phyloP scores from a whole-genome alignment of 2,113 vertebrate species.

The Pavo muticus region DNA sequence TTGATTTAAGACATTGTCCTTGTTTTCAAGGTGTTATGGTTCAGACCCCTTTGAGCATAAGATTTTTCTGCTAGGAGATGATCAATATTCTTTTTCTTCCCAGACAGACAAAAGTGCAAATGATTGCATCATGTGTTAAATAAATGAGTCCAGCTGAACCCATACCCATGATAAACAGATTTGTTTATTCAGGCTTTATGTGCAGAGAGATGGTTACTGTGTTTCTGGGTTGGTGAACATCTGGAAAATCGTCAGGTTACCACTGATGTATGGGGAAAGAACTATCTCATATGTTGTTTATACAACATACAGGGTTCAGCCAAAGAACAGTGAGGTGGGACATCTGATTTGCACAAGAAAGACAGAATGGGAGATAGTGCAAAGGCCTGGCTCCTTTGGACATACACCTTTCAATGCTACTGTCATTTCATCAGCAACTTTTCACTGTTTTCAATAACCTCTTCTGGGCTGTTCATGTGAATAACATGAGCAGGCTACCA shows the following conservation, averaged over 20 bases:
- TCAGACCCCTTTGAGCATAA: background rate
- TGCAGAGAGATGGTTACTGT: background rate
- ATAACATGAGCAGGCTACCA: background rate
- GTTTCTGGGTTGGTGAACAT: background rate
- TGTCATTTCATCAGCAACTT: background rate
- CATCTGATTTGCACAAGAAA: background rate
- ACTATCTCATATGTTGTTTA: background rate
- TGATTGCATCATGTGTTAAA: background rate
- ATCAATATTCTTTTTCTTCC: background rate
- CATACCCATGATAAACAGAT: background rate
- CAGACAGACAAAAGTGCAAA: background rate
- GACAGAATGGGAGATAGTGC: background rate
- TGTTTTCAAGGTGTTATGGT: background rate
- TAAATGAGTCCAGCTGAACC: background rate
- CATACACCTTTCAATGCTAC: background rate
- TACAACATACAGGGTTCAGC: accelerated
- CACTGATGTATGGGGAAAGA: background rate
- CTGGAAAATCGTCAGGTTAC: constrained; percentile 44
- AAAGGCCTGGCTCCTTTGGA: background rate
- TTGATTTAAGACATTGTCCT: background rate
- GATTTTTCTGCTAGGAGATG: background rate
- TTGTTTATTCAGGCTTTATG: background rate
- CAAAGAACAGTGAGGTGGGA: background rate
- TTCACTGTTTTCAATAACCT: constrained; percentile 1
- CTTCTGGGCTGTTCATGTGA: constrained; percentile 11